Base-by-base conservation (phyloP, 2,113 vertebrate genomes). In the Leptocoma aspasia region DNA sequence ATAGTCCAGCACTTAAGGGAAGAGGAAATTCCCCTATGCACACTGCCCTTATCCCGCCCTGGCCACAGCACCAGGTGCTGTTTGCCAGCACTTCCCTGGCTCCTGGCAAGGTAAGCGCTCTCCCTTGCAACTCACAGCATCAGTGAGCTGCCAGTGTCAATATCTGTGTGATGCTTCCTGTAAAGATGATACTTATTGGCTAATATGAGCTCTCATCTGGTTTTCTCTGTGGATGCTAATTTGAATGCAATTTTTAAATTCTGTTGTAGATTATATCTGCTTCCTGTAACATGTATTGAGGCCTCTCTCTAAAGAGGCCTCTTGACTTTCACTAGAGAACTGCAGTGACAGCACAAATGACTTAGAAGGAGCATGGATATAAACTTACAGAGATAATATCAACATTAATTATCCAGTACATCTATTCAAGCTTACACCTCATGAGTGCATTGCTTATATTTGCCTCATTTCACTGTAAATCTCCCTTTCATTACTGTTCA, bases 271-370 rank as follows among this genome's bases (percentile, higher is more conserved):
- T 92, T 61, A 9, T 73, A 70, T 90, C 71, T 81, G n/a, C 66
- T 91, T 96, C 56, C 91, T 86, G 61, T 54, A 95, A 80, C 66
- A 65, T n/a, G 50, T 72, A 94, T 88, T 78, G 84, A 94, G 68
- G 44, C 49, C 0, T 0, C 37, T 91, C 60, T 89, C 75, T 65
- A 39, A 95, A 94, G 90, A 88, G 60, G 59, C 30, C 89, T 91
- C 90, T 94, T 95, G 78, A 92, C 91, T 95, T 95, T 60, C 63
- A 52, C 60, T 83, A 57, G 68, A 95, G 84, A 90, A 80, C 73
- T 39, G 90, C 71, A 84, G 26, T 37, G 84, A 42, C 63, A 84
- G 82, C 63, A 66, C 39, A 70, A 92, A 92, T 75, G 12, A 75
- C 72, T 93, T 60, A 66, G 70, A 69, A 84, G 66, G 19, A 56